A percentile compares a stretch with the other conserved stretches of the same genome.
Conservation (phyloP, 2,113 vertebrate genomes). For the Takifugu flavidus region DNA sequence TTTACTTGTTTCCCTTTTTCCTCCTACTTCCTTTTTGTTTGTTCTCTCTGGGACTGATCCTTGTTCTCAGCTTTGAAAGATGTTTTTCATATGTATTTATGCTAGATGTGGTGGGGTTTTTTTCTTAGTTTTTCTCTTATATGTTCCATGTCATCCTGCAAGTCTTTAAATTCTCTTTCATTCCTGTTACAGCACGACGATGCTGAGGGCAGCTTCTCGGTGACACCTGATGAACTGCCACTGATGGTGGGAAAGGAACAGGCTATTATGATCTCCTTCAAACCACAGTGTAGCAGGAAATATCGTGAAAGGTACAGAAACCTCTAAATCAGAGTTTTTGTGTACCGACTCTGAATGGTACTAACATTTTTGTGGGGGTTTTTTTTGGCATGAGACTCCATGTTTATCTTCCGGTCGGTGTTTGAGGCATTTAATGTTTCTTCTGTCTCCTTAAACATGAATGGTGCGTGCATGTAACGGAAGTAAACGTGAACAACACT, state of each 20-base stretch:
- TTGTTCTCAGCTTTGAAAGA: neutral
- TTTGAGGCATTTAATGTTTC: too few species aligned
- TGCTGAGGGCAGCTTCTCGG: conserved; percentile 77
- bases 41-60: neutral
- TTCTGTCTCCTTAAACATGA: too few species aligned
- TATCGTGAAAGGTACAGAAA: conserved; percentile 79
- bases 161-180: neutral
- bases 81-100: too few species aligned
- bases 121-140: neutral
- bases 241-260: conserved; percentile 83
- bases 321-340: neutral
- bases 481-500: too few species aligned
- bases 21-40: neutral
- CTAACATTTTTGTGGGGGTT: too few species aligned
- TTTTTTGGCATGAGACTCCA: too few species aligned
- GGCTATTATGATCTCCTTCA: conserved; percentile 78
- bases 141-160: neutral
- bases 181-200: conserved; percentile 70
- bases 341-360: too few species aligned
- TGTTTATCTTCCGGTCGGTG: too few species aligned
- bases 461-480: too few species aligned
- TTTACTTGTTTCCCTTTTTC: neutral
- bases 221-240: conserved; percentile 80
- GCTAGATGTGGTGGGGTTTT: too few species aligned
- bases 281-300: conserved; percentile 59